Evolutionary conservation across 2,113 vertebrate genomes (phyloP), one percentile per base, ranked within the genome.

Genomic region (Bettongia penicillata): DNA sequence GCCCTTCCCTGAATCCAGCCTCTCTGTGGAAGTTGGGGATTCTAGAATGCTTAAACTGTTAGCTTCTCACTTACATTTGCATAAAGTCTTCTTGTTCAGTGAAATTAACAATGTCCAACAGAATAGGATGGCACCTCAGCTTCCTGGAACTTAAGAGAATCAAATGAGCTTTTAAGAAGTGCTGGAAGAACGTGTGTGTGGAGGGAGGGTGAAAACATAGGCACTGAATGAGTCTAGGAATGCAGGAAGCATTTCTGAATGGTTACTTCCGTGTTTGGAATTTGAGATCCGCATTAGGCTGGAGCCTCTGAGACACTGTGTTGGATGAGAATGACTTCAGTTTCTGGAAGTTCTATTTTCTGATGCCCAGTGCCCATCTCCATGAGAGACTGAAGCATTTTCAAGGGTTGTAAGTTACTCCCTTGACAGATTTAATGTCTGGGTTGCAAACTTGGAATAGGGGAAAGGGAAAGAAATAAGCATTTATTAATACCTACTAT

Each of bases 81-180:
- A 97, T 97, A 95, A 97, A 96, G 94, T 94, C 14, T 97, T 95
- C 94, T 55, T 94, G 92, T 93, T 31, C 96, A 96, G 97, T 97
- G 97, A 98, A 98, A 98, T 98, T 97, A 97, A 95, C 93, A 97
- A 96, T 96, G 96, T 91, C 96, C 97, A 97, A 97, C 96, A 84
- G 19, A 43, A 43, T 43, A 43, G 96, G 77, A 95, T 95, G 95
- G 95, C 97, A 97, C 97, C 94, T 96, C 52, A 94, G 95, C 96
- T 93, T 84, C 16, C 19, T 84, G 68, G 68, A 43, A 23, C n/a
- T 84, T 43, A 84, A 84, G 68, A 43, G 57, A 84, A 84, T 84
- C n/a, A 22, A 84, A 8, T 8, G n/a, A 84, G 16, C 23, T 84
- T 84, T 1, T 23, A 84, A 84, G 19, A 43, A 22, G 28, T 84